A percentile compares a stretch with the other conserved stretches of the same genome.
Evolutionary conservation across 2,113 vertebrate genomes (phyloP).

Genomic region (Alces alces): DNA sequence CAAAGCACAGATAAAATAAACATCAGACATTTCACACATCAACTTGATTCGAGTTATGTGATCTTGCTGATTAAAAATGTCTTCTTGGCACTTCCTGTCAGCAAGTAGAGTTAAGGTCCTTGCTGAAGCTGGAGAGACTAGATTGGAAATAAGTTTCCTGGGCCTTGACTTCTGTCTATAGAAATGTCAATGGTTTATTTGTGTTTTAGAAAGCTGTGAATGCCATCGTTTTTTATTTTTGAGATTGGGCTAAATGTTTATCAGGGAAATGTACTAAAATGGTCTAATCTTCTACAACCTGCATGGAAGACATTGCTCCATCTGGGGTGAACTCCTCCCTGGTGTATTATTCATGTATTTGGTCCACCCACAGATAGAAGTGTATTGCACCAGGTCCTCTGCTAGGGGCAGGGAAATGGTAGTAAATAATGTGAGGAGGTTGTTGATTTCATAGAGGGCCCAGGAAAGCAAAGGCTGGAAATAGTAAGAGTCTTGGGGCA

Average conservation of each 20-base stretch:
- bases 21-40: neutral
- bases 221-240: slow-evolving; percentile 25
- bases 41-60: neutral
- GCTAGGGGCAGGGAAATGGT: neutral
- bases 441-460: neutral
- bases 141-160: slow-evolving; percentile 23
- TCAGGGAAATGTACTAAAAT: neutral
- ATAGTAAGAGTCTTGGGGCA: neutral
- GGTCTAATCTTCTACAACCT: neutral
- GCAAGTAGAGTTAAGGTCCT: neutral
- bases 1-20: slow-evolving; percentile 52
- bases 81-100: neutral
- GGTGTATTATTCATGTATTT: neutral
- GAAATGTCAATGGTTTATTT: slow-evolving; percentile 47
- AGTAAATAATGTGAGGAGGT: neutral
- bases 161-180: slow-evolving; percentile 23
- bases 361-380: neutral
- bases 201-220: slow-evolving; percentile 6
- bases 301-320: neutral
- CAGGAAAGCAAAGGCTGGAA: neutral
- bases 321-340: fast-evolving
- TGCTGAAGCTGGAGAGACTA: neutral
- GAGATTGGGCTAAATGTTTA: slow-evolving; percentile 14
- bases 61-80: slow-evolving; percentile 27
- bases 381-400: neutral